Evolutionary conservation across 2,797 vertebrate species (phyloP).

Genomic region (Acropternis orthonyx): DNA sequence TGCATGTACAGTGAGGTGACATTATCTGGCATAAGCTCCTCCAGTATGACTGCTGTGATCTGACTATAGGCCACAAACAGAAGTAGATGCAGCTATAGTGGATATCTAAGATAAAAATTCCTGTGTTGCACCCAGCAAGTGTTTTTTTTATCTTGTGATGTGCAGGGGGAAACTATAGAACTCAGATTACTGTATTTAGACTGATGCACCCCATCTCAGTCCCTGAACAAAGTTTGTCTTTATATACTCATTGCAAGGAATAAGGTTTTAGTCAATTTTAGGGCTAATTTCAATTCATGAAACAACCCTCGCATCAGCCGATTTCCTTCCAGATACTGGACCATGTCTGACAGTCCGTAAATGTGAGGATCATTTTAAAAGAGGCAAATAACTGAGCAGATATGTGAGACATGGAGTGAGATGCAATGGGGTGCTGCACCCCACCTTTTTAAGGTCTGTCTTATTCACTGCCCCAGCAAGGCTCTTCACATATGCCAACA

Average conservation of each 20-base stretch:
- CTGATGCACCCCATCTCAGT: not conserved
- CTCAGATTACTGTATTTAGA: not conserved
- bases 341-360: not conserved
- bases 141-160: not conserved
- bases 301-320: not conserved
- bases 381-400: not conserved
- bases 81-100: not conserved
- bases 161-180: not conserved
- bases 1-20: not conserved
- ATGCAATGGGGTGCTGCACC: not conserved
- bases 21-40: not conserved
- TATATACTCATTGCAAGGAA: not conserved
- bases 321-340: not conserved
- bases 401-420: not conserved
- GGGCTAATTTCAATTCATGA: not conserved
- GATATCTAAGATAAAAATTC: not conserved
- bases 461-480: not conserved
- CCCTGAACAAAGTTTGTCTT: not conserved
- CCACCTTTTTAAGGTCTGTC: not conserved
- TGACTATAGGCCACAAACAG: not conserved
- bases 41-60: not conserved
- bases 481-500: not conserved
- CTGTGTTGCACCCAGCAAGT: not conserved
- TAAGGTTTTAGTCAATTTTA: not conserved
- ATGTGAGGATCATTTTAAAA: not conserved